These are phyloP conservation scores for Sinhomidia bicolor DNA, from an alignment of 2,888 invertebrate genomes.

Conservation along the genomic window DNA sequence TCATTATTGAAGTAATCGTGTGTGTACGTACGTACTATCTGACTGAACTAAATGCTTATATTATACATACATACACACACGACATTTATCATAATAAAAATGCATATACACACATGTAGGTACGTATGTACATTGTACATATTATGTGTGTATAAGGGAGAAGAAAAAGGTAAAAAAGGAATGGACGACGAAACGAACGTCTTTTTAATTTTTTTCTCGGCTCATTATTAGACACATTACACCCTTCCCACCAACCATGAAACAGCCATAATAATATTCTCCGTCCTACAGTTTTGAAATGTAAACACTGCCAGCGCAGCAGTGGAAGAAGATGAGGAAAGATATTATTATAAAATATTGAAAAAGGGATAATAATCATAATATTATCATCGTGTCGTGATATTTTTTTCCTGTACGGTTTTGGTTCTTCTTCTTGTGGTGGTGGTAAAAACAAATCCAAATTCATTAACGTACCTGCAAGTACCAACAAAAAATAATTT, in stretches of 20 bases:
- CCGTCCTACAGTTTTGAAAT: neutral
- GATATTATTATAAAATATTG: slow-evolving; percentile 18
- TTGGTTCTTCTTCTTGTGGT: slow-evolving; percentile 18
- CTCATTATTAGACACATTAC: slow-evolving; percentile 66
- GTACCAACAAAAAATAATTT: no score
- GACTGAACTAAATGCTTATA: no score
- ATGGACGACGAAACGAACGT: neutral
- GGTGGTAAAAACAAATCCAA: neutral
- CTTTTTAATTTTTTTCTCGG: slow-evolving; percentile 56
- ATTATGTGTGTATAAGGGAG: no score
- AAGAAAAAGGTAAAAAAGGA: neutral
- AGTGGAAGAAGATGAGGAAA: neutral
- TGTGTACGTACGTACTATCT: no score
- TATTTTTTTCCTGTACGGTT: slow-evolving; percentile 2
- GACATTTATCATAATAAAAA: neutral
- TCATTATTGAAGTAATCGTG: slow-evolving; percentile 61
- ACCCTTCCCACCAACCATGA: slow-evolving; percentile 67
- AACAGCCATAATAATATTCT: slow-evolving; percentile 37
- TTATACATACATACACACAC: no score
- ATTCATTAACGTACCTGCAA: neutral
- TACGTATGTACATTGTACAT: no score
- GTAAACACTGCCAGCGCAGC: no score
- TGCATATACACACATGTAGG: neutral
- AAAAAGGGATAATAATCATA: slow-evolving; percentile 50
- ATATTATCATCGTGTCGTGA: slow-evolving; percentile 25